Base-by-base conservation (phyloP, 2,113 vertebrate species). In the Pandion haliaetus region DNA sequence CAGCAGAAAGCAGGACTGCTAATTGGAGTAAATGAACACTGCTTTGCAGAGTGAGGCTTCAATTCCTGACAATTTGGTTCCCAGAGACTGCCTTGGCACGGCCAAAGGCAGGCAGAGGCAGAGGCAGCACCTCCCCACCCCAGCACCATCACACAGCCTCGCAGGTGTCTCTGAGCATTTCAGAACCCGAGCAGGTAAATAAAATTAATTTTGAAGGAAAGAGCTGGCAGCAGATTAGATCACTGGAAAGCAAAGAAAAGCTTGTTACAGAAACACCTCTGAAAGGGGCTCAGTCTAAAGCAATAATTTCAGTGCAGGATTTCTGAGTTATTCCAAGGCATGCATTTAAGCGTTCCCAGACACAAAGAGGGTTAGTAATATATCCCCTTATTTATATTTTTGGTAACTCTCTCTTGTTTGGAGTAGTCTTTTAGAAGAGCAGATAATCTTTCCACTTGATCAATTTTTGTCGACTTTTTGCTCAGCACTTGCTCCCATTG, bases 121-220 rank as follows among this genome's bases (percentile, higher is more conserved):
- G n/a, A 52, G 34, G 18, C 15, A 47, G 40, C 34, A 20, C 23
- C 6, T 54, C 20, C 15, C 10, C 17, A 14, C 28, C 4, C 2
- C 1, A 0, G 26, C 3, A 38, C 17, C 36, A 8, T 25, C 54
- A 7, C 23, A 1, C 38, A 65, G 15, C 71, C 54, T 71, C 3
- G 0, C 29, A 23, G 26, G 29, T 2, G 1, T 6, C 65, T 14
- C 3, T 2, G 47, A 77, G 50, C 32, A 8, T 12, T 55, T 77
- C 85, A 42, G 23, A 61, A 18, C 19, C 6, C 6, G 2, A 19
- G 5, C 57, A 63, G 59, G 32, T 21, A 78, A 84, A 73, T 11
- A 18, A 50, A 74, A 79, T 55, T n/a, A 11, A 52, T 67, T 59
- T 36, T 17, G 21, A 40, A 61, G 40, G 31, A 66, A 65, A 32